Evolutionary conservation across 2,113 vertebrate genomes (phyloP).

Genomic region (Bubo bubo): DNA sequence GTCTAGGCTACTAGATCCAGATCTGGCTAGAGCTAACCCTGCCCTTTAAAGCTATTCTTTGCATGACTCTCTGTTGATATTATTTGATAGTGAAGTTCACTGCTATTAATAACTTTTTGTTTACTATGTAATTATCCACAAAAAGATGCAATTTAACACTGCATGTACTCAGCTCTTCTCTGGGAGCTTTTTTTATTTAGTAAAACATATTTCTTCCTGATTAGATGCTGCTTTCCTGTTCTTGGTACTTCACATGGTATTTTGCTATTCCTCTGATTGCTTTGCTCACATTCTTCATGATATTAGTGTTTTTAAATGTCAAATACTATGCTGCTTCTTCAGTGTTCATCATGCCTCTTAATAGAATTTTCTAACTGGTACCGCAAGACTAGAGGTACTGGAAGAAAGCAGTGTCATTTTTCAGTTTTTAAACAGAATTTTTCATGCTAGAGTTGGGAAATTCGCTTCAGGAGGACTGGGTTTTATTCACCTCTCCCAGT

Average conservation of each 20-base stretch:
- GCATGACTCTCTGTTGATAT: neutral
- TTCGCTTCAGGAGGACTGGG: neutral
- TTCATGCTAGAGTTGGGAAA: neutral
- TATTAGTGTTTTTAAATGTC: neutral
- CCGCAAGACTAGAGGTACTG: neutral
- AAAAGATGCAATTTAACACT: neutral
- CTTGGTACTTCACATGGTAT: neutral
- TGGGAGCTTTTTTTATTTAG: neutral
- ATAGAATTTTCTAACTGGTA: neutral
- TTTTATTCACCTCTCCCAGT: neutral
- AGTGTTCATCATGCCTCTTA: neutral
- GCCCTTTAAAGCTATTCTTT: neutral
- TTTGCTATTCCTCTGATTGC: neutral
- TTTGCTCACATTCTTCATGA: neutral
- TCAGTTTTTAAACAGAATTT: neutral
- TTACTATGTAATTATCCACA: neutral
- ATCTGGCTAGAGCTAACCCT: neutral
- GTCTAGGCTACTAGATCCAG: neutral
- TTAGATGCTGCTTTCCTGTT: neutral
- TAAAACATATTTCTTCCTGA: neutral
- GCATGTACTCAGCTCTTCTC: neutral
- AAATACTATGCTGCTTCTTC: neutral
- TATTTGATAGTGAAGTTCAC: neutral
- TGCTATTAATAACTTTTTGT: neutral
- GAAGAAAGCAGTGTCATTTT: neutral